Conservation (phyloP, 64 coral and sea anemone genomes). For the Platygyra sinensis region DNA sequence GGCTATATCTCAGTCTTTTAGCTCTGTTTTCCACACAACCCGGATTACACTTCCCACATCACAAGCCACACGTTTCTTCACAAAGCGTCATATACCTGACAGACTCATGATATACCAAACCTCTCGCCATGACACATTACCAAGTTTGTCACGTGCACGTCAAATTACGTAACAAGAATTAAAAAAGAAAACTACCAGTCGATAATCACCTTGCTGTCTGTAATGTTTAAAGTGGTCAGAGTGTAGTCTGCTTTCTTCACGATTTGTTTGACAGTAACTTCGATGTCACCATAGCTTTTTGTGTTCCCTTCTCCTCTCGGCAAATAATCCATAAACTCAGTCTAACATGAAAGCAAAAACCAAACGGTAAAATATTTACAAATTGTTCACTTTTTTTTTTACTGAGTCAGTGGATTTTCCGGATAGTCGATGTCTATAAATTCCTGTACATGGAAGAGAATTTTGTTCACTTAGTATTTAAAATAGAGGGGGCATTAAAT, state of each 20-base stretch:
- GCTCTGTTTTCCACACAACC: too few relatives aligned
- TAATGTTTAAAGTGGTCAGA: constrained; percentile 58
- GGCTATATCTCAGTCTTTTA: too few relatives aligned
- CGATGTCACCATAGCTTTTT: constrained; percentile 57
- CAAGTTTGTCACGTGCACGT: background rate
- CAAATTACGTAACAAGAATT: background rate
- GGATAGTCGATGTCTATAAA: too few relatives aligned
- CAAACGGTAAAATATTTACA: too few relatives aligned
- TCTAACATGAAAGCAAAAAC: background rate
- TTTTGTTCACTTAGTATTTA: too few relatives aligned
- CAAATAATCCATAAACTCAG: constrained; percentile 70
- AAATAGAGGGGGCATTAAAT: too few relatives aligned
- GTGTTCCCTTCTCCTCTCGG: constrained; percentile 53
- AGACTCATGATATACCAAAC: background rate
- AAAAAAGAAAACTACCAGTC: background rate
- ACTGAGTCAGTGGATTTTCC: too few relatives aligned
- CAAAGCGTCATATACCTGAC: background rate
- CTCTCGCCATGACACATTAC: background rate
- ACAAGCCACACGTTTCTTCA: background rate
- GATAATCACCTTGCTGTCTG: constrained; percentile 53
- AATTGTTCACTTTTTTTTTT: too few relatives aligned
- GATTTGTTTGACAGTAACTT: constrained; percentile 68
- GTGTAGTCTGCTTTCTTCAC: constrained; percentile 75
- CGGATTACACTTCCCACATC: too few relatives aligned
- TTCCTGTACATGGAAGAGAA: too few relatives aligned